Percentiles rank a stretch among this genome's conserved stretches.
Evolutionary conservation across 2,888 invertebrate genomes (phyloP).

Genomic region (Patella caerulea): DNA sequence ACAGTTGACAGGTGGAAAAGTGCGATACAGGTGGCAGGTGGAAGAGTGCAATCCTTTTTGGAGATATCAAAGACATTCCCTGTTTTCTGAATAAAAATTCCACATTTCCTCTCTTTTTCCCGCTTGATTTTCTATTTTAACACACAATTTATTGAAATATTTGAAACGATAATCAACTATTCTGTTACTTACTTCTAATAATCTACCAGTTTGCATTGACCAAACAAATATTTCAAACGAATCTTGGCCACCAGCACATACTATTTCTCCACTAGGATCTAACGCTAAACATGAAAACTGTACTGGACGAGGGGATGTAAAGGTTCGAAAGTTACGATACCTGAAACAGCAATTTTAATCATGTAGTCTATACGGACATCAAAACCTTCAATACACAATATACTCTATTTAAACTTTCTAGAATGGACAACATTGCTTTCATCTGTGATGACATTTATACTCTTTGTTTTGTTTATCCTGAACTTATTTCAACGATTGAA

Average conservation of each 20-base stretch:
- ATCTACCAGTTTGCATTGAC: slow-evolving; percentile 92
- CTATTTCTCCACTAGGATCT: slow-evolving; percentile 91
- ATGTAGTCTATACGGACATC: too few relatives aligned
- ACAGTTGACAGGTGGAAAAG: too few relatives aligned
- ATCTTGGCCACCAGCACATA: slow-evolving; percentile 95
- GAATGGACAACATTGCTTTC: too few relatives aligned
- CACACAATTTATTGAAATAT: background rate
- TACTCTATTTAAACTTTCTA: too few relatives aligned
- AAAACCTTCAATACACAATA: too few relatives aligned
- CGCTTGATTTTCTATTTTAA: background rate
- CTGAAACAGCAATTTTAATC: slow-evolving; percentile 73
- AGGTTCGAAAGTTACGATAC: slow-evolving; percentile 97
- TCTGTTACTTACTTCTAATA: slow-evolving; percentile 81
- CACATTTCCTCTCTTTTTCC: background rate
- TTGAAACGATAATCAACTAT: background rate
- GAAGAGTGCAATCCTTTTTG: too few relatives aligned
- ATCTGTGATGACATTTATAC: too few relatives aligned
- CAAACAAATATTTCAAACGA: slow-evolving; percentile 96
- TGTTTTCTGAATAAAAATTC: background rate
- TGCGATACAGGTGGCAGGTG: too few relatives aligned
- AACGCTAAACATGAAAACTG: slow-evolving; percentile 93
- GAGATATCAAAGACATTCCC: too few relatives aligned
- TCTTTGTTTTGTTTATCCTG: too few relatives aligned
- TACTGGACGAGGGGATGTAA: slow-evolving; percentile 90
- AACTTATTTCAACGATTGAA: too few relatives aligned